Percentiles rank a stretch among this genome's conserved stretches.
Evolutionary conservation across 2,888 invertebrate species (phyloP).

Genomic region (Furcula furcula): DNA sequence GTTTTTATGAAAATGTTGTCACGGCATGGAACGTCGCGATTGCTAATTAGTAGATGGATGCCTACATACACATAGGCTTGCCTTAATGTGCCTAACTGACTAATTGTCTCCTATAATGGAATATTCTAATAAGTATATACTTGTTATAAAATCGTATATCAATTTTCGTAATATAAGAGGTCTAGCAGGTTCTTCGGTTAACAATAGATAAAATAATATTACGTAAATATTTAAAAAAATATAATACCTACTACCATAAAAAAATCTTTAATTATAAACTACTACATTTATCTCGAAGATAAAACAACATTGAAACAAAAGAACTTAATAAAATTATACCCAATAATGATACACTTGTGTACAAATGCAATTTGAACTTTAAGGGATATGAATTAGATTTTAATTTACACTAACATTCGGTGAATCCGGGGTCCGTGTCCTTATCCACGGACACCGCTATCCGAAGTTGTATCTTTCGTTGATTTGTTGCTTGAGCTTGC

Average conservation of each 20-base stretch:
- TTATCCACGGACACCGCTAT: slow-evolving; percentile 58
- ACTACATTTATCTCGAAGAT: background rate
- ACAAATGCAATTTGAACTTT: slow-evolving; percentile 31
- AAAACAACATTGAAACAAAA: background rate
- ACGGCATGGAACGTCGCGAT: background rate
- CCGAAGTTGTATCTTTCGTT: slow-evolving; percentile 67
- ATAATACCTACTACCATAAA: no score
- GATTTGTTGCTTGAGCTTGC: slow-evolving; percentile 70
- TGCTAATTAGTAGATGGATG: slow-evolving; percentile 1
- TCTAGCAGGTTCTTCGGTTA: no score
- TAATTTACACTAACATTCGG: slow-evolving; percentile 32
- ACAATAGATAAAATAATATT: no score
- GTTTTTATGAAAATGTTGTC: slow-evolving; percentile 3
- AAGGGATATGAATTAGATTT: slow-evolving; percentile 31
- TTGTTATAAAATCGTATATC: no score
- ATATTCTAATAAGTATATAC: no score
- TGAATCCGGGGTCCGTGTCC: slow-evolving; percentile 41
- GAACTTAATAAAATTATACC: background rate
- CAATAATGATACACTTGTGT: background rate
- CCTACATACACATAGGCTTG: background rate
- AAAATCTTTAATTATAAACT: background rate
- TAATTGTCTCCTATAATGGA: background rate
- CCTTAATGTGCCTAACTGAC: background rate
- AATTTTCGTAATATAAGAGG: no score
- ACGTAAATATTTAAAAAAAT: no score